Conservation (phyloP, 1,140 invertebrate genomes). For the Papilio aristodemus region DNA sequence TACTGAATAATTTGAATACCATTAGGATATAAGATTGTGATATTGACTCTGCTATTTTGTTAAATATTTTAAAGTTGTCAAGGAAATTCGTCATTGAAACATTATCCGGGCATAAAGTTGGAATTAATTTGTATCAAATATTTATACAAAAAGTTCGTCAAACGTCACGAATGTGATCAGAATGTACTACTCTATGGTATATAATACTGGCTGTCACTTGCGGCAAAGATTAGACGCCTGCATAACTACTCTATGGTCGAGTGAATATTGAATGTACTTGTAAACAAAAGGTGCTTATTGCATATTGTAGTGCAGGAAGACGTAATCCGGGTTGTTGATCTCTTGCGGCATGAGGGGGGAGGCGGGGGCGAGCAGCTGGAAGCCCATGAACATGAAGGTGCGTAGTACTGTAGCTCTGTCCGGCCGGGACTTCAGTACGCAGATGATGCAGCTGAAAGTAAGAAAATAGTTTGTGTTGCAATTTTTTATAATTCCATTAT, state of each 20-base stretch:
- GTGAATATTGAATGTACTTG: neutral
- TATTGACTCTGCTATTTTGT: neutral
- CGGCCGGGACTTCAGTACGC: constrained; percentile 90
- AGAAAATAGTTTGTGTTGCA: too few relatives aligned
- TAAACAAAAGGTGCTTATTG: constrained; percentile 75
- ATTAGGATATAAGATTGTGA: too few relatives aligned
- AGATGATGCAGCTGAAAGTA: constrained; percentile 81
- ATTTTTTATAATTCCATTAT: too few relatives aligned
- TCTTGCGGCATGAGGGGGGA: constrained; percentile 87
- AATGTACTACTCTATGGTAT: constrained; percentile 15
- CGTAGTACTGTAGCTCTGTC: constrained; percentile 93
- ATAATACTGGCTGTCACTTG: constrained; percentile 16
- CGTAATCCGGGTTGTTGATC: constrained; percentile 83
- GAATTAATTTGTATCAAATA: neutral
- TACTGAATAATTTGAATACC: constrained; percentile 4
- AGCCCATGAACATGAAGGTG: constrained; percentile 98
- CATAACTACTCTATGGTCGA: neutral
- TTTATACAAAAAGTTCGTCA: neutral
- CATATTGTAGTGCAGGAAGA: constrained; percentile 91
- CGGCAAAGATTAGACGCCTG: neutral
- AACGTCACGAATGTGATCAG: neutral
- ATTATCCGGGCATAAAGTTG: too few relatives aligned
- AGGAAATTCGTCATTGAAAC: too few relatives aligned
- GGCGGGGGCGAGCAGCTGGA: constrained; percentile 90
- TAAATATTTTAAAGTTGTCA: too few relatives aligned